These are phyloP conservation scores for Tineola bisselliella DNA, from an alignment of 2,888 invertebrate species.

Conservation along the genomic window DNA sequence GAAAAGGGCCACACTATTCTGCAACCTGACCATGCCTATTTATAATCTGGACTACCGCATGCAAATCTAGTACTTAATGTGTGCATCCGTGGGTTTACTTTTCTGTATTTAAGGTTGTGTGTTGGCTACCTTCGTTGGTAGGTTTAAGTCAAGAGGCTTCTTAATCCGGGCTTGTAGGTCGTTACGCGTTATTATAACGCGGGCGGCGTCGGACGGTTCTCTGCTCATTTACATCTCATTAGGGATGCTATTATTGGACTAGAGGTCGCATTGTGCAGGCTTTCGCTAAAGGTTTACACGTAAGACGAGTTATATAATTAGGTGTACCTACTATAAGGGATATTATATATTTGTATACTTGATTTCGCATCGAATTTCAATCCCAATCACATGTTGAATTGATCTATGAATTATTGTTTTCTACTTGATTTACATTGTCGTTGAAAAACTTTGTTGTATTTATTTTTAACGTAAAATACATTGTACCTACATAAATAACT, in stretches of 20 bases:
- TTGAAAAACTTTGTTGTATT: no score
- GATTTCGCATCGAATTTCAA: no score
- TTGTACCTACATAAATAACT: no score
- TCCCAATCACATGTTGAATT: no score
- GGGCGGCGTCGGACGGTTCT: conserved; percentile 58
- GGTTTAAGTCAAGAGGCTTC: conserved; percentile 67
- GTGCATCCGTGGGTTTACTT: neutral
- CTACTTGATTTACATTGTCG: no score
- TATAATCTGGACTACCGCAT: neutral
- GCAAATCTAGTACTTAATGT: neutral
- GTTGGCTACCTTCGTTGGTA: conserved; percentile 45
- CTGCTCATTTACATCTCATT: conserved; percentile 70
- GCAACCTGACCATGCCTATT: conserved; percentile 36
- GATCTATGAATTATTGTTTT: no score
- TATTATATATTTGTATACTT: no score
- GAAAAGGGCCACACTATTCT: conserved; percentile 66
- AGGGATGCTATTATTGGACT: conserved; percentile 59
- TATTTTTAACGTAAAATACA: no score
- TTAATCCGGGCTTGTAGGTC: conserved; percentile 69
- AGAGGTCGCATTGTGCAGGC: conserved; percentile 34
- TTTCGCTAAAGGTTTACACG: conserved; percentile 20
- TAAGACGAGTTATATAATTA: neutral
- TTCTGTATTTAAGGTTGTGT: conserved; percentile 14
- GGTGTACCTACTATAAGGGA: neutral
- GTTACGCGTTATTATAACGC: conserved; percentile 69